These are phyloP conservation scores for Liasis olivaceus DNA, from an alignment of 2,797 vertebrate genomes.

Conservation along the genomic window DNA sequence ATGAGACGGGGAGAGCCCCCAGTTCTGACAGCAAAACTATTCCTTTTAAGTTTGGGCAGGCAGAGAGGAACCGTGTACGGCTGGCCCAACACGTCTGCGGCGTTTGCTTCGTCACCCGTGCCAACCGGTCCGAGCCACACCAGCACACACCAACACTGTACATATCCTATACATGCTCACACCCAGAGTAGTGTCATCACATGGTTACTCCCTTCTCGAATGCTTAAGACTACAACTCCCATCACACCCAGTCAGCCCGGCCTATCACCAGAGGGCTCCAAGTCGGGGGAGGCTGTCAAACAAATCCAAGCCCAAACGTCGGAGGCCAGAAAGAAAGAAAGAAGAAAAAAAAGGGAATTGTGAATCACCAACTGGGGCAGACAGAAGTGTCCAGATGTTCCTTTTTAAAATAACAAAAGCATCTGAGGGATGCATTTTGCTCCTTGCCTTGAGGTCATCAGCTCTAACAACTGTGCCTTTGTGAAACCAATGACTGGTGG, in stretches of 20 bases:
- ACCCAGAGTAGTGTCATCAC: not conserved
- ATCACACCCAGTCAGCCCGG: not conserved
- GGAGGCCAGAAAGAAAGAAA: not conserved
- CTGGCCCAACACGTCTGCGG: fast-evolving
- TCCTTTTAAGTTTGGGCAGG: fast-evolving
- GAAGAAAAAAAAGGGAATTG: not conserved
- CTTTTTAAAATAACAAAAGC: not conserved
- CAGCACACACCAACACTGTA: not conserved
- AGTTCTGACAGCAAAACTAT: not conserved
- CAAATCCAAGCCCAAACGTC: not conserved
- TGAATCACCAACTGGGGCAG: not conserved
- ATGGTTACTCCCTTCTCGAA: not conserved
- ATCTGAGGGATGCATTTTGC: not conserved
- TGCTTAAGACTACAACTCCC: not conserved
- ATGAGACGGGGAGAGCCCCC: not conserved
- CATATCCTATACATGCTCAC: not conserved
- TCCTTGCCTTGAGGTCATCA: not conserved
- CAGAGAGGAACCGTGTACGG: fast-evolving
- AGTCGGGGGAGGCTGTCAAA: not conserved
- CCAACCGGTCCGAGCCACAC: not conserved
- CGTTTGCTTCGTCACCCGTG: not conserved
- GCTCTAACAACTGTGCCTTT: not conserved
- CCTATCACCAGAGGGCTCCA: not conserved
- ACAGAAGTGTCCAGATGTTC: not conserved
- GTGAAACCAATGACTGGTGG: not conserved